Evolutionary conservation across 2,888 invertebrate species (phyloP), one percentile per base, ranked within the genome.

Genomic region (Tenthredo amoena): DNA sequence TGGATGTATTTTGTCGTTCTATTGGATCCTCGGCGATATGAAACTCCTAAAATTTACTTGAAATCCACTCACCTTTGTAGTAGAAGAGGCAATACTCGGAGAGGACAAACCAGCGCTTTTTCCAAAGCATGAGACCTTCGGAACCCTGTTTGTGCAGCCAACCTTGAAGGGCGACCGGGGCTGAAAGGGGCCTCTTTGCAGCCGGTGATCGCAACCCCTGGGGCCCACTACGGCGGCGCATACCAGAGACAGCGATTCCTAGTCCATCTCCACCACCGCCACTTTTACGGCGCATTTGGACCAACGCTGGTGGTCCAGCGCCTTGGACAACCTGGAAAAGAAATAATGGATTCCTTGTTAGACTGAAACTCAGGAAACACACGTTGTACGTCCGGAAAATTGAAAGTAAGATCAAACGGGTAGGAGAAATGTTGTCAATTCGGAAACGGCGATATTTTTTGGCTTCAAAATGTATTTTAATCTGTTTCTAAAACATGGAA

Each of bases 111-210:
- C 98, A 99, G 86, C 98, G 95, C 92, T 97, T 98, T 92, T 98
- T 97, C 98, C 99, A 99, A 68, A 98, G 96, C 95, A 98, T 98
- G 3, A 99, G 94, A 9, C 98, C 98, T 91, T 98, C 98, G 55
- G 98, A 98, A 84, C 98, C 98, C 94, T 98, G 98, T 92, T 98
- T 98, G 93, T 98, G 97, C 79, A 99, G 94, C 96, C 98, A 98
- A 31, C 98, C 98, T 89, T 97, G 96, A 90, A 98, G 95, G 0
- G 98, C 96, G 10, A 98, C 98, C 9, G 97, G 97, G 0, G 98
- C 97, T 71, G 97, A 96, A n/a, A 96, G 95, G 86, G 97, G 96
- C 87, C 98, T 95, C 93, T 98, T 97, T 6, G 98, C 98, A 71
- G 97, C 95, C 0, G 98, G 98, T 9, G 98, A 97, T 86, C 97